Base-by-base conservation (phyloP, 2,113 vertebrate species). In the Lycaon pictus region DNA sequence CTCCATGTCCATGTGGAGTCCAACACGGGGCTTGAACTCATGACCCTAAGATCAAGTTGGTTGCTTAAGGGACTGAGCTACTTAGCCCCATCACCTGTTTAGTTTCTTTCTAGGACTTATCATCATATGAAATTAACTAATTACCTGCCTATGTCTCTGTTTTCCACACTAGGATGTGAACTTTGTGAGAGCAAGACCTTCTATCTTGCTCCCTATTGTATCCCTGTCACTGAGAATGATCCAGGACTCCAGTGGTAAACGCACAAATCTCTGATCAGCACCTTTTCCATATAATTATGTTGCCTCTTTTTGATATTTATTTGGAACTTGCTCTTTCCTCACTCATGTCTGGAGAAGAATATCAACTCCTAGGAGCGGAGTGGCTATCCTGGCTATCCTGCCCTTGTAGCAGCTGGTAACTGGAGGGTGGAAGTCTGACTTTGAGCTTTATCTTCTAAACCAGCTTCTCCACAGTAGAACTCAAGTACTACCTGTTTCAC, bases 391-490 rank as follows among this genome's bases (percentile, higher is more conserved):
- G 60, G n/a, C 35, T 72, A 15, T 48, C 16, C 37, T 62, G 53
- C 23, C 69, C 37, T 56, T 7, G 0, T 16, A 23, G 25, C 16
- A 17, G 13, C 53, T 60, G 65, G 80, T 82, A 83, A 87, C 23
- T 48, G 11, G 35, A 87, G 8, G 20, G 4, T 88, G 55, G 60
- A n/a, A 60, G 60, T n/a, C 51, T 81, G 15, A 55, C 65, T 90
- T 65, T 94, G 76, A 77, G 27, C 76, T 97, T 90, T 69, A 23
- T 80, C 56, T 85, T 94, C 60, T 63, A 53, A 86, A 25, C 63
- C 29, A 69, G 25, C 83, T 37, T 95, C n/a, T 63, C 37, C 58
- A 62, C 22, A 32, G 25, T 43, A 74, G 55, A 88, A 27, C 20
- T 43, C 92, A 95, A 67, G 29, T 13, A 56, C 60, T 16, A 43